Evolutionary conservation across 2,113 vertebrate genomes (phyloP), one percentile per base, ranked within the genome.

Genomic region (Vireo altiloquus): DNA sequence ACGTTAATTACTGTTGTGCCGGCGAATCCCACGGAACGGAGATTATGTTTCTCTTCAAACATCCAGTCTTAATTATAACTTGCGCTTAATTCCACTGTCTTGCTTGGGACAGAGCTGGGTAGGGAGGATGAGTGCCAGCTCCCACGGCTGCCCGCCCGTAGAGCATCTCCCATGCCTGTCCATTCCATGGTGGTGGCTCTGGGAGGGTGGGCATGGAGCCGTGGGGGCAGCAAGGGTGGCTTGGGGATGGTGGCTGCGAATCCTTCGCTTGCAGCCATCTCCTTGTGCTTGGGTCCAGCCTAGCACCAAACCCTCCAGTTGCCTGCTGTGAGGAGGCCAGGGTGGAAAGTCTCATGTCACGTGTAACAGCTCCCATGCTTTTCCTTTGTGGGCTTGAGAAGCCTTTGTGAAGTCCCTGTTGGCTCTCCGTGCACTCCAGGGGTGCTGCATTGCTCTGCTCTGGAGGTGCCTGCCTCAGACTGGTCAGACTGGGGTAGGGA

Each of bases 1-100:
- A 98, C 96, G 96, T 98, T 98, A 98, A 98, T 98, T 98, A 98
- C 97, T 98, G 97, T 98, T 98, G 98, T 98, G 97, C 98, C 96
- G 91, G 94, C 52, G 66, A 97, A 98, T 98, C 97, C 97, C 97
- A 97, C 96, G 68, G 97, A 98, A 98, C 28, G 40, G 97, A 98
- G 97, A 98, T 98, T 98, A 97, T 98, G 97, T 98, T 98, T 98
- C 97, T 98, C 98, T 97, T 98, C 97, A 98, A 98, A 98, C 98
- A 98, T 97, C 97, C 97, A 94, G 82, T 97, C 97, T 98, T 98
- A 98, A 98, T 98, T 98, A 98, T 98, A 97, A 97, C 97, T 97
- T 97, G 96, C 19, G 83, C 95, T 96, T 96, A 94, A 97, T 98
- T 97, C 95, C 95, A 94, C 92, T 94, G 94, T 94, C 89, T 96